phyloP scores from a whole-genome alignment of 2,113 vertebrate species.

The Psettodes erumei region DNA sequence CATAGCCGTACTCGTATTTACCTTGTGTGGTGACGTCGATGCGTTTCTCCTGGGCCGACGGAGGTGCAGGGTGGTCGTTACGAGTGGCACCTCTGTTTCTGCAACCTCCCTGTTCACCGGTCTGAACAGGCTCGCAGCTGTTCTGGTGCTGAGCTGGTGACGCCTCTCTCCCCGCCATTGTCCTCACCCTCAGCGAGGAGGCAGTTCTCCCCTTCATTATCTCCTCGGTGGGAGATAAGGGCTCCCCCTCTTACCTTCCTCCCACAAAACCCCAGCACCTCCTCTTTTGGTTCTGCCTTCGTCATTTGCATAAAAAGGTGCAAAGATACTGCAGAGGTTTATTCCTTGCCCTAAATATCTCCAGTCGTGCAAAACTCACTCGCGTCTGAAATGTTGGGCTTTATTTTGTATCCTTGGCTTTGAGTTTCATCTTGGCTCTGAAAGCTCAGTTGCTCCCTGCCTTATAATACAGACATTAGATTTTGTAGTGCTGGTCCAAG shows the following conservation, averaged over 20 bases:
- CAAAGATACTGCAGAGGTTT: slow-evolving; percentile 68
- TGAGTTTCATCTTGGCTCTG: neutral
- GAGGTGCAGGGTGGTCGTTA: slow-evolving; percentile 7
- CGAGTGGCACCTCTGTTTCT: slow-evolving; percentile 25
- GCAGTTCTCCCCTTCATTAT: slow-evolving; percentile 8
- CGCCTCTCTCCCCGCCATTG: neutral
- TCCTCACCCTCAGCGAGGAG: slow-evolving; percentile 7
- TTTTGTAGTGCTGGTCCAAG: neutral
- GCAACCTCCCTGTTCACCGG: neutral
- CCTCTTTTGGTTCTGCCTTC: slow-evolving; percentile 37
- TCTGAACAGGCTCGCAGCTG: neutral
- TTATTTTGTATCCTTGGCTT: no score
- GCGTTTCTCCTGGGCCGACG: slow-evolving; percentile 7
- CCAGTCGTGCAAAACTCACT: neutral
- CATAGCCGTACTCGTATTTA: slow-evolving; percentile 13
- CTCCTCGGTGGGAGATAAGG: neutral
- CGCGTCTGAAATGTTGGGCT: neutral
- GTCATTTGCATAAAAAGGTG: slow-evolving; percentile 67
- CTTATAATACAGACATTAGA: neutral
- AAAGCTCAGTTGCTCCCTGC: no score
- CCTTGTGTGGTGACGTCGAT: neutral
- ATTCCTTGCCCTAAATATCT: slow-evolving; percentile 21
- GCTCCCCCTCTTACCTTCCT: slow-evolving; percentile 1
- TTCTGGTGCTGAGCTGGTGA: neutral
- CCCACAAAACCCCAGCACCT: neutral